Evolutionary conservation across 2,797 vertebrate species (phyloP), one percentile per base, ranked within the genome.

Genomic region (Ctenopoma kingsleyae): DNA sequence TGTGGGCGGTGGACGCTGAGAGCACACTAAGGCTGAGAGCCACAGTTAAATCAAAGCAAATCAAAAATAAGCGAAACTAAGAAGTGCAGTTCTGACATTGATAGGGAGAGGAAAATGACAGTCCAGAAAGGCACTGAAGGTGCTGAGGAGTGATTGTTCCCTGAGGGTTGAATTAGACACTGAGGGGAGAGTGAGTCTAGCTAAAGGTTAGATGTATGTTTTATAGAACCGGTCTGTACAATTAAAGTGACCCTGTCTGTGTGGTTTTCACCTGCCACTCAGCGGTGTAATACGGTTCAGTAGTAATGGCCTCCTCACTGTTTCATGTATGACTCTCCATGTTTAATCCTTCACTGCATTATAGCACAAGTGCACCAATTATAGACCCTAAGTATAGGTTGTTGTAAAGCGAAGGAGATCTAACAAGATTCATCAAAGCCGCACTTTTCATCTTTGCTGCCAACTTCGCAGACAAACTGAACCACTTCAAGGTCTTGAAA

Each of bases 401-500:
- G 27, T 56, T 75, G 56, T 55, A 48, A 76, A 73, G 36, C 36
- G 44, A 58, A 61, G 17, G 48, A 51, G 59, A 40, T 65, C 47
- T 43, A 73, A 77, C 41, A 50, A 63, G 59, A 73, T 49, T 51
- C 51, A 71, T 74, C 52, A 76, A 55, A 81, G 52, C 51, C 27
- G 17, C 0, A 23, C 40, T 67, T 67, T 82, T 75, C 59, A 70
- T 82, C 62, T 58, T 8, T 20, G 52, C 22, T 20, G 15, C 9
- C 10, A 32, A 38, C 43, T 69, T 67, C 66, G 58, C 40, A 54
- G 41, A 68, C 20, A 30, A 8, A 19, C 15, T 5, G 25, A 53
- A 64, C 69, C 61, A 60, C 71, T 67, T 71, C 56, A 80, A 83
- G 74, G 81, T 81, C 80, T 74, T 0, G 20, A 11, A 81, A 77